phyloP scores from a whole-genome alignment of 2,113 vertebrate genomes.

The Petrocephalus microphthalmus region DNA sequence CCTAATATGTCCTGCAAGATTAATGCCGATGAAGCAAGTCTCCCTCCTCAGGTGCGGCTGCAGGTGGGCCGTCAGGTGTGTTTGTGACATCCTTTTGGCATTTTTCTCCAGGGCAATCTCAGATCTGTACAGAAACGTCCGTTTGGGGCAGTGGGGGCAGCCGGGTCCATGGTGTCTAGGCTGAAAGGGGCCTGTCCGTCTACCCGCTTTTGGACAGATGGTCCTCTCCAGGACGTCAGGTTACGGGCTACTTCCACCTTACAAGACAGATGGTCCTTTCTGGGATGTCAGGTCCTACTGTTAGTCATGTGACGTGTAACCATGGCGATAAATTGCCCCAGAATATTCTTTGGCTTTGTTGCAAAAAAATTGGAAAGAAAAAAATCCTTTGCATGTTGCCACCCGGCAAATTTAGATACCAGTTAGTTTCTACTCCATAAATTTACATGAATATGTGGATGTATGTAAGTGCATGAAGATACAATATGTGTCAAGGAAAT shows the following conservation, averaged over 20 bases:
- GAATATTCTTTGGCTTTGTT: neutral
- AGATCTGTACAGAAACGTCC: neutral
- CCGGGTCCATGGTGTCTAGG: neutral
- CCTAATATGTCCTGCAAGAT: neutral
- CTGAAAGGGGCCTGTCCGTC: neutral
- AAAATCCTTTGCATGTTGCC: neutral
- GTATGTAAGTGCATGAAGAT: neutral
- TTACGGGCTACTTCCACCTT: neutral
- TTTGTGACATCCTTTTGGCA: neutral
- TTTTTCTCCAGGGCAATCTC: neutral
- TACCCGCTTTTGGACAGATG: neutral
- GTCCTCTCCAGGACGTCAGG: neutral
- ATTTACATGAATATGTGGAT: neutral
- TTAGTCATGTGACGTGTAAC: neutral
- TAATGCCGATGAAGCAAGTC: neutral
- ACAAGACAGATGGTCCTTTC: neutral
- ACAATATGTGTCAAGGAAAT: neutral
- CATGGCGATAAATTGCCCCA: neutral
- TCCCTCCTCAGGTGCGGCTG: neutral
- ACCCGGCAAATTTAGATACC: neutral
- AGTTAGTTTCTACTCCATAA: neutral
- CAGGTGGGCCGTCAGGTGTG: neutral
- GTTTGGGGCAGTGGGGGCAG: neutral
- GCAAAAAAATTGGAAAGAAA: neutral
- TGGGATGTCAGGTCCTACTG: neutral